Conservation (phyloP, 30 jellyfish, hydroid and myxozoan species). For the Chrysaora quinquecirrha region DNA sequence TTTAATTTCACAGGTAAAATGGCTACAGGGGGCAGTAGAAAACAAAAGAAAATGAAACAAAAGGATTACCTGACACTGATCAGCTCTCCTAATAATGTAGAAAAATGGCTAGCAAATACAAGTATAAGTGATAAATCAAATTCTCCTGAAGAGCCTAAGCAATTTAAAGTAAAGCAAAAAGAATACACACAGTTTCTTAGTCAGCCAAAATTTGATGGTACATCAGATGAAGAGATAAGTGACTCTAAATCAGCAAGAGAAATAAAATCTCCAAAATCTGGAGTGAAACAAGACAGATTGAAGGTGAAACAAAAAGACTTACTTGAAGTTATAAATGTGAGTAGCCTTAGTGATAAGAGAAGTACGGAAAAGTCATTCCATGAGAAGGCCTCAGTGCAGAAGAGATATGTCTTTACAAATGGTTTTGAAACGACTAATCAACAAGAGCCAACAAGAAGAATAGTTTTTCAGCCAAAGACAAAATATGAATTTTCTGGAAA, state of each 20-base stretch:
- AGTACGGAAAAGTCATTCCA: slow-evolving; percentile 6
- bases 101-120: slow-evolving; percentile 15
- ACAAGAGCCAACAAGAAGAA: slow-evolving; percentile 2
- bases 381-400: slow-evolving; percentile 25
- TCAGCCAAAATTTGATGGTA: neutral
- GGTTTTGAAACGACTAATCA: slow-evolving; percentile 2
- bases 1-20: too few relatives aligned
- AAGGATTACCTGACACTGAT: slow-evolving; percentile 46
- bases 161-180: neutral
- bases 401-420: slow-evolving; percentile 16
- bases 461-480: neutral
- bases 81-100: slow-evolving; percentile 30
- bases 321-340: slow-evolving; percentile 10
- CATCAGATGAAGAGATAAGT: neutral
- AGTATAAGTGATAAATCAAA: neutral
- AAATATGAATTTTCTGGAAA: too few relatives aligned
- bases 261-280: neutral
- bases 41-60: slow-evolving; percentile 48
- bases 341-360: neutral
- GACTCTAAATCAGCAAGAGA: neutral
- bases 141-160: neutral
- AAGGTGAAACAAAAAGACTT: slow-evolving; percentile 44
- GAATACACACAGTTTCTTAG: neutral
- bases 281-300: slow-evolving; percentile 2
- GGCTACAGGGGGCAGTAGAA: slow-evolving; percentile 22